phyloP scores from a whole-genome alignment of 2,797 vertebrate genomes.

The Paramormyrops hopkinsi region DNA sequence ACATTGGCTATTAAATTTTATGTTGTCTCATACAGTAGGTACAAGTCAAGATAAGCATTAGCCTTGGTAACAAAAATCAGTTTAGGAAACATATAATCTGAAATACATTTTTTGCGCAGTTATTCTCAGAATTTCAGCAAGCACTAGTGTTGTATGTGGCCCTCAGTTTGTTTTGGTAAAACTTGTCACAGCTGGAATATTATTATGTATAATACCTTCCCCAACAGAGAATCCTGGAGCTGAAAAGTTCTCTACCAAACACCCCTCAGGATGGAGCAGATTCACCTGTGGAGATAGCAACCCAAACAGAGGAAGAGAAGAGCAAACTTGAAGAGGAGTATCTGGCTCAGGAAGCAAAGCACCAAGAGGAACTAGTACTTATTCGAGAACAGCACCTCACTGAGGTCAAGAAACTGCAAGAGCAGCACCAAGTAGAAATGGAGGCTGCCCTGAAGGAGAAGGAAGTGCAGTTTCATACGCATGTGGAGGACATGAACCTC shows the following conservation, averaged over 20 bases:
- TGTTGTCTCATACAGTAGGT: not conserved
- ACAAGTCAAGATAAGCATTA: not conserved
- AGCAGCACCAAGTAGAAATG: conserved; percentile 63
- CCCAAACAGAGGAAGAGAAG: conserved; percentile 68
- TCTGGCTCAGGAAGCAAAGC: conserved; percentile 61
- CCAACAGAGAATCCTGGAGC: conserved; percentile 84
- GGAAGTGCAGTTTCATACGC: conserved; percentile 71
- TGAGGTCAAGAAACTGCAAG: conserved; percentile 63
- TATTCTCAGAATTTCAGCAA: not conserved
- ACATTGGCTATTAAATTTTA: not conserved
- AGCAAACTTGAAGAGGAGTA: conserved; percentile 69
- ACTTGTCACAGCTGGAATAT: not conserved
- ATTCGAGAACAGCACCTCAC: conserved; percentile 61
- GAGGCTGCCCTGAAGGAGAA: conserved; percentile 72
- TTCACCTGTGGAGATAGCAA: conserved; percentile 58
- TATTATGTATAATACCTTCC: conserved; percentile 29
- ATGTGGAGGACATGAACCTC: conserved; percentile 86
- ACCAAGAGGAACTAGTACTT: conserved; percentile 59
- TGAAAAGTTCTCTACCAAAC: conserved; percentile 77
- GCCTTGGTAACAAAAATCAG: not conserved
- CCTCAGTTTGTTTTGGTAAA: not conserved
- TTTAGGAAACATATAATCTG: not conserved
- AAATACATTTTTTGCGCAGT: not conserved
- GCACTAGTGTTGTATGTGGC: not conserved
- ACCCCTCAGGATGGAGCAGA: conserved; percentile 59